Conservation (phyloP, 2,888 invertebrate genomes). For the Sylvicola cinctus region DNA sequence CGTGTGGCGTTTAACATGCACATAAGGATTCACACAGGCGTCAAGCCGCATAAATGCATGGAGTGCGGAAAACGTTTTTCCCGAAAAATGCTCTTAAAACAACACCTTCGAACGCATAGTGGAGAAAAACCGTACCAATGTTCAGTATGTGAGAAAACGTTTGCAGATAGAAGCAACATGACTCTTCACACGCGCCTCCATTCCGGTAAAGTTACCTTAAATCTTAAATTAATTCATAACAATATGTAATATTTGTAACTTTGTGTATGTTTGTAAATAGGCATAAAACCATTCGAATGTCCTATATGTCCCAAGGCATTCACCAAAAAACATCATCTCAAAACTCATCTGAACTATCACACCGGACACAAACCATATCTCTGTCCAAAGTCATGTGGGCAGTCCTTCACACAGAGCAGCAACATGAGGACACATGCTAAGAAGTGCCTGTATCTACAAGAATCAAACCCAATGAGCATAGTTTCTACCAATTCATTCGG, state of each 20-base stretch:
- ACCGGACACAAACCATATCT: constrained; percentile 63
- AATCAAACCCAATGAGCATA: no score
- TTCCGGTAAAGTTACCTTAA: constrained; percentile 29
- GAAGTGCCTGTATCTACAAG: constrained; percentile 35
- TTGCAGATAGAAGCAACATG: constrained; percentile 72
- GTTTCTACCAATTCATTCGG: no score
- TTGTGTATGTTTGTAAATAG: constrained; percentile 20
- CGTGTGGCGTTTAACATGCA: constrained; percentile 79
- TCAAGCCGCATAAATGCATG: constrained; percentile 56
- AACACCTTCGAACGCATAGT: constrained; percentile 60
- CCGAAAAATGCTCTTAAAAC: constrained; percentile 64
- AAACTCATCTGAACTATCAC: constrained; percentile 69
- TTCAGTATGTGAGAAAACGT: constrained; percentile 59
- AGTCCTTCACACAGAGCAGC: constrained; percentile 65
- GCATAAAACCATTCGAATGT: constrained; percentile 53
- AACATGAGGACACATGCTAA: constrained; percentile 75
- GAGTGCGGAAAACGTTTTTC: constrained; percentile 68
- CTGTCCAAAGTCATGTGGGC: constrained; percentile 44
- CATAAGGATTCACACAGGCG: constrained; percentile 58
- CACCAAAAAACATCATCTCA: constrained; percentile 68
- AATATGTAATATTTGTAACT: constrained; percentile 3
- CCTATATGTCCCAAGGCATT: constrained; percentile 45
- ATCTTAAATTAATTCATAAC: neutral
- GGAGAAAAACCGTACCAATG: constrained; percentile 67
- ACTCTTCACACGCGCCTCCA: constrained; percentile 60